phyloP scores from a whole-genome alignment of 2,113 vertebrate genomes.

The Clinocottus analis region DNA sequence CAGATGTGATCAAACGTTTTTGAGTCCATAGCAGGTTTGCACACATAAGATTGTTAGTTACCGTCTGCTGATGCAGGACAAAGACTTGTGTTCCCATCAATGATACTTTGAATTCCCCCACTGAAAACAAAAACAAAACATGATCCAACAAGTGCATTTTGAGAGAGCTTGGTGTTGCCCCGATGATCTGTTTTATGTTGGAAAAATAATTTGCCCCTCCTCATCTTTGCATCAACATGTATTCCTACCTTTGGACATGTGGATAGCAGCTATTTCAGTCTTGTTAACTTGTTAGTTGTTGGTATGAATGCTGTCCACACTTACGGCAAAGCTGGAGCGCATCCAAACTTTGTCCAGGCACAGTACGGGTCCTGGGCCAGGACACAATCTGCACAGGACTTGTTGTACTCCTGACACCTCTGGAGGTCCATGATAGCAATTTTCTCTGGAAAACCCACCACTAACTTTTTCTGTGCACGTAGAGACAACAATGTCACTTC shows the following conservation, averaged over 20 bases:
- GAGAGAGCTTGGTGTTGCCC: not conserved
- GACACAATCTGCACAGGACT: slow-evolving; percentile 79
- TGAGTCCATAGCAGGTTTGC: not conserved
- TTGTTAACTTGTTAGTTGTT: not conserved
- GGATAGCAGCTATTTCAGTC: not conserved
- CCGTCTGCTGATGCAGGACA: slow-evolving; percentile 60
- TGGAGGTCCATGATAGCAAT: slow-evolving; percentile 75
- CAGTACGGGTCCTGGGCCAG: slow-evolving; percentile 83
- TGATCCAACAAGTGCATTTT: not conserved
- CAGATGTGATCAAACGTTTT: not conserved
- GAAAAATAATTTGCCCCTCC: not conserved
- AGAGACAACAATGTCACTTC: not conserved
- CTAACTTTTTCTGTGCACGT: slow-evolving; percentile 75
- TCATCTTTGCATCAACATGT: not conserved
- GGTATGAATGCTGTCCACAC: slow-evolving; percentile 17
- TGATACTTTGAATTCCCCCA: slow-evolving; percentile 77
- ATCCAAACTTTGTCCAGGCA: slow-evolving; percentile 75
- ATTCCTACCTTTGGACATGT: not conserved
- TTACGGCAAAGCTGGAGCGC: slow-evolving; percentile 69
- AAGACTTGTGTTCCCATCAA: slow-evolving; percentile 59
- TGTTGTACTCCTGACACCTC: slow-evolving; percentile 74
- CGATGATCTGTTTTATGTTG: not conserved
- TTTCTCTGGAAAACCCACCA: slow-evolving; percentile 77
- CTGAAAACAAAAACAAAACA: slow-evolving; percentile 58
- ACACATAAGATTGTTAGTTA: slow-evolving; percentile 32